Conservation (phyloP, 1,140 invertebrate genomes). For the Bombus superbus region DNA sequence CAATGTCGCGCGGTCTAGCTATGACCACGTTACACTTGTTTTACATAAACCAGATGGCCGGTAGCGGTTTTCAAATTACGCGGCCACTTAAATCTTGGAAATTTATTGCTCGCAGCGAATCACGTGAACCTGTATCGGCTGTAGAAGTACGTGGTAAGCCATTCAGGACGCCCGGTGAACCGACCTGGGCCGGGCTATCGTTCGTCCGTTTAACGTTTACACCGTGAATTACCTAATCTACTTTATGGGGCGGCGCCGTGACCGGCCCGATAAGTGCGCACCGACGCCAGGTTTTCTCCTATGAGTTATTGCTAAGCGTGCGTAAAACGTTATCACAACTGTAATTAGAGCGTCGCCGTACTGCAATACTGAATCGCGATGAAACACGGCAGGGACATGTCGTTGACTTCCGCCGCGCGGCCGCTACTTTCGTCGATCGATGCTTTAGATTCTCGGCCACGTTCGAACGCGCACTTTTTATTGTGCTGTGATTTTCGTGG, state of each 20-base stretch:
- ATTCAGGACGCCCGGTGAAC: not conserved
- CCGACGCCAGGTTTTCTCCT: conserved; percentile 53
- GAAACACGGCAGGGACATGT: conserved; percentile 44
- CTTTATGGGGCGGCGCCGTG: conserved; percentile 60
- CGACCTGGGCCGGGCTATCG: conserved; percentile 15
- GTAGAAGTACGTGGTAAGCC: conserved; percentile 2
- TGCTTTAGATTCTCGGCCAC: not conserved
- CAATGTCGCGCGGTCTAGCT: not conserved
- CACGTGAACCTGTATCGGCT: conserved; percentile 35
- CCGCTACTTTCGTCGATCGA: not conserved
- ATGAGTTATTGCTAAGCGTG: conserved; percentile 65
- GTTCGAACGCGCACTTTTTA: not conserved
- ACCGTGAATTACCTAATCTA: conserved; percentile 70
- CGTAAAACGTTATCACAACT: conserved; percentile 68
- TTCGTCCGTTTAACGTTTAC: conserved; percentile 62
- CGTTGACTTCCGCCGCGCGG: conserved; percentile 32
- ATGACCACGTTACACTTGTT: conserved; percentile 33
- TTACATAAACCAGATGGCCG: conserved; percentile 11
- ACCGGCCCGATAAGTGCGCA: conserved; percentile 60
- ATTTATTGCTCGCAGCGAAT: conserved; percentile 61
- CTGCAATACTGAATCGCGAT: conserved; percentile 56
- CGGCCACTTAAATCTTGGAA: conserved; percentile 60
- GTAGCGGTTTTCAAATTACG: conserved; percentile 57
- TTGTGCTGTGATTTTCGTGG: not conserved
- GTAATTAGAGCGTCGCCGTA: conserved; percentile 69